Evolutionary conservation across 2,113 vertebrate species (phyloP).

Genomic region (Dicerorhinus sumatrensis): DNA sequence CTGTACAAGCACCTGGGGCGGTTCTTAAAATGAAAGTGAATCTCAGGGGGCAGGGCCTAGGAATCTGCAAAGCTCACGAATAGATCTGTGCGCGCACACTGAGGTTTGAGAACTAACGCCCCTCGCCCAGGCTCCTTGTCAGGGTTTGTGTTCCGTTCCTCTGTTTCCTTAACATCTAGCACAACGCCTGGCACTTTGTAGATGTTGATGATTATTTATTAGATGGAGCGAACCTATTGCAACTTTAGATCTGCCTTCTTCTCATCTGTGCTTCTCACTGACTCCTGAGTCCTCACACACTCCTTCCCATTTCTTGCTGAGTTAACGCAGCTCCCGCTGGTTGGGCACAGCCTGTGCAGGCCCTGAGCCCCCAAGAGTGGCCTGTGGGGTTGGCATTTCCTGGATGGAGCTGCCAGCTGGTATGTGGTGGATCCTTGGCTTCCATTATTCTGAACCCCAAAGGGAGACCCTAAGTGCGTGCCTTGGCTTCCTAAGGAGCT

Average conservation of each 20-base stretch:
- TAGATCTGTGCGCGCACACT: too few species aligned
- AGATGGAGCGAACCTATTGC: rapidly evolving
- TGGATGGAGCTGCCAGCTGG: not conserved
- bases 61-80: too few species aligned
- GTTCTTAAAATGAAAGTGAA: not conserved
- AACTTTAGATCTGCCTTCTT: not conserved
- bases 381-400: not conserved
- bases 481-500: not conserved
- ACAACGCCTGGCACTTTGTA: rapidly evolving
- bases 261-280: not conserved
- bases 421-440: not conserved
- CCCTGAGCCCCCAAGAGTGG: not conserved
- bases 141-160: not conserved
- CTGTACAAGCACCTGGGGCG: not conserved
- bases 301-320: not conserved
- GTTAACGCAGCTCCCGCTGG: not conserved
- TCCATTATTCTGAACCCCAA: not conserved
- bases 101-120: not conserved
- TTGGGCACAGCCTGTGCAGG: not conserved
- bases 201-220: too few species aligned
- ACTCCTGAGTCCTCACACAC: not conserved
- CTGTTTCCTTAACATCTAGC: rapidly evolving
- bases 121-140: too few species aligned
- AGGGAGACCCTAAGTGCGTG: not conserved
- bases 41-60: not conserved